Evolutionary conservation across 2,888 invertebrate species (phyloP).

Genomic region (Chloroclysta siterata): DNA sequence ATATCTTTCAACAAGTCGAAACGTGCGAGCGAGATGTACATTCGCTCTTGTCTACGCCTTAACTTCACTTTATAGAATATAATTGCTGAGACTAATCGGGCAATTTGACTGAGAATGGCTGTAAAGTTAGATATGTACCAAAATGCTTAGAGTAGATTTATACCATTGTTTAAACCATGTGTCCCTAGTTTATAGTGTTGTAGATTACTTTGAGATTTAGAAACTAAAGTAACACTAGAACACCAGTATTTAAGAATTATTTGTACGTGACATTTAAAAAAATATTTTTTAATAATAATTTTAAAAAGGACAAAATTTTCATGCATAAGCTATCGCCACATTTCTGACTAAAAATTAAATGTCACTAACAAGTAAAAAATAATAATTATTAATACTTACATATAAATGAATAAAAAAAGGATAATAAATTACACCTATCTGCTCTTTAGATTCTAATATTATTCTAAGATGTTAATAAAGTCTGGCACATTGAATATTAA

Average conservation of each 20-base stretch:
- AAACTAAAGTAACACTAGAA: constrained; percentile 51
- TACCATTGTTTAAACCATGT: neutral
- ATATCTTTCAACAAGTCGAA: no score
- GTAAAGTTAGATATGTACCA: constrained; percentile 45
- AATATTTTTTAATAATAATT: no score
- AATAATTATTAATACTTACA: no score
- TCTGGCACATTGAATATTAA: constrained; percentile 55
- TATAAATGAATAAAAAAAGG: no score
- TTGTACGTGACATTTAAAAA: constrained; percentile 31
- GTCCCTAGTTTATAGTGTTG: constrained; percentile 32
- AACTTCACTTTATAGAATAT: neutral
- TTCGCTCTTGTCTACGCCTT: no score
- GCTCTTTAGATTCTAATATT: no score
- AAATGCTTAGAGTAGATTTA: constrained; percentile 25
- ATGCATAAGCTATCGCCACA: no score
- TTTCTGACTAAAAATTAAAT: constrained; percentile 8
- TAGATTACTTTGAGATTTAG: constrained; percentile 48
- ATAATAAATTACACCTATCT: no score
- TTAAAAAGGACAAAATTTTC: no score
- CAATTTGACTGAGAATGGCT: constrained; percentile 73
- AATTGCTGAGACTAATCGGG: constrained; percentile 37
- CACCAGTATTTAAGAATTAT: constrained; percentile 58
- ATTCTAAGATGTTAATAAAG: no score
- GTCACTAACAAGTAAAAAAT: constrained; percentile 33
- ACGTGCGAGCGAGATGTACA: no score